These are phyloP conservation scores for Acleris holmiana DNA, from an alignment of 2,888 invertebrate species.

Conservation along the genomic window DNA sequence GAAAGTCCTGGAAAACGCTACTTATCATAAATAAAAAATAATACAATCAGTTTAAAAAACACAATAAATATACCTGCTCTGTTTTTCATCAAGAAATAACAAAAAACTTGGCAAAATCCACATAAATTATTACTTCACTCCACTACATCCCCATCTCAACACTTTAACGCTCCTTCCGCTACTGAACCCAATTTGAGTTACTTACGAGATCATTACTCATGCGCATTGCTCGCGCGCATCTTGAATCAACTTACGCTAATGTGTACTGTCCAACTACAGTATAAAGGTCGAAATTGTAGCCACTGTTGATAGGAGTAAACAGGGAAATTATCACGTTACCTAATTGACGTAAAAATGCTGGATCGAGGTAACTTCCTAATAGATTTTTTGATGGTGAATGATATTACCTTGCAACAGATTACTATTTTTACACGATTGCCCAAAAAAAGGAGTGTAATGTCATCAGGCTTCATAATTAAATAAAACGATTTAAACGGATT, in stretches of 20 bases:
- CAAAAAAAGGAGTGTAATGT: too few relatives aligned
- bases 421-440: too few relatives aligned
- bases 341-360: conserved; percentile 28
- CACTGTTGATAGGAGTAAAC: conserved; percentile 9
- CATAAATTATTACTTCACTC: conserved; percentile 7
- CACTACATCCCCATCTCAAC: conserved; percentile 14
- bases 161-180: conserved; percentile 12
- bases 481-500: too few relatives aligned
- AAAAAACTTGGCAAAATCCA: too few relatives aligned
- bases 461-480: too few relatives aligned
- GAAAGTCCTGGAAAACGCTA: too few relatives aligned
- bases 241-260: background rate
- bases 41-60: too few relatives aligned
- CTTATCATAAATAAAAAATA: too few relatives aligned
- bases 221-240: conserved; percentile 10
- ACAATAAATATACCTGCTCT: too few relatives aligned
- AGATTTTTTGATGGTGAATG: background rate
- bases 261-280: background rate
- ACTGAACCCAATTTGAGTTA: conserved; percentile 32
- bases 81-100: too few relatives aligned
- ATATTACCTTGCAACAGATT: too few relatives aligned
- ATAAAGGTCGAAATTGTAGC: conserved; percentile 1
- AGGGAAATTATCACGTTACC: conserved; percentile 31
- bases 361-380: background rate
- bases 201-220: conserved; percentile 17